Percentiles rank a stretch among this genome's conserved stretches.
These are phyloP conservation scores for Polydrusus tereticollis DNA, from an alignment of 2,888 invertebrate species.

Conservation along the genomic window DNA sequence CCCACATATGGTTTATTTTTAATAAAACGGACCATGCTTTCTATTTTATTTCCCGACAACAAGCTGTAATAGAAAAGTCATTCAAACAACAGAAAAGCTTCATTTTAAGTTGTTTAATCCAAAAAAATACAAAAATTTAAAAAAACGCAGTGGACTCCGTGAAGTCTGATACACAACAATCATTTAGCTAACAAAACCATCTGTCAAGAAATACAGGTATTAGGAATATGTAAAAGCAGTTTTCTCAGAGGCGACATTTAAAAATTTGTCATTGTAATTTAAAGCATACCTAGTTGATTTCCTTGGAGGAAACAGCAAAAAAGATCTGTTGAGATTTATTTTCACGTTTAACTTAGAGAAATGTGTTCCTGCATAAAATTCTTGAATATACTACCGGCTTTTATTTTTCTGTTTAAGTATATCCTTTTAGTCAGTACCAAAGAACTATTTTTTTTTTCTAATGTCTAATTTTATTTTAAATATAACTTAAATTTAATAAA, in stretches of 20 bases:
- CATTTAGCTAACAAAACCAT: neutral
- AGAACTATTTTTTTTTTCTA: neutral
- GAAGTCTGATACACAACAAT: no score
- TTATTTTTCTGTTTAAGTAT: neutral
- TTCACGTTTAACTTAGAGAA: neutral
- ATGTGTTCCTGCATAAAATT: neutral
- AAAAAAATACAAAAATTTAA: no score
- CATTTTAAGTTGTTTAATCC: no score
- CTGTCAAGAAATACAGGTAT: neutral
- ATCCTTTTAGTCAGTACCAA: neutral
- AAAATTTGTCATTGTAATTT: conserved; percentile 1
- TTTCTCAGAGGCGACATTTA: neutral
- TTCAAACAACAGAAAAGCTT: no score
- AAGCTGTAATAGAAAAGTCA: no score
- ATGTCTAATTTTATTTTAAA: neutral
- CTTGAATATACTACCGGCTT: neutral
- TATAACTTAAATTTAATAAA: no score
- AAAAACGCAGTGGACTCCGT: no score
- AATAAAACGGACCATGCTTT: no score
- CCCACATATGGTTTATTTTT: no score
- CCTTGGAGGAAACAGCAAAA: neutral
- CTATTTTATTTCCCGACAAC: no score
- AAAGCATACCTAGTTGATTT: neutral
- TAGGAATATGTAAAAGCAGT: neutral
- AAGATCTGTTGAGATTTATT: conserved; percentile 4